Percentiles rank a stretch among this genome's conserved stretches.
Conservation (phyloP, 30 jellyfish, hydroid and myxozoan species). For the Aurelia sp. region DNA sequence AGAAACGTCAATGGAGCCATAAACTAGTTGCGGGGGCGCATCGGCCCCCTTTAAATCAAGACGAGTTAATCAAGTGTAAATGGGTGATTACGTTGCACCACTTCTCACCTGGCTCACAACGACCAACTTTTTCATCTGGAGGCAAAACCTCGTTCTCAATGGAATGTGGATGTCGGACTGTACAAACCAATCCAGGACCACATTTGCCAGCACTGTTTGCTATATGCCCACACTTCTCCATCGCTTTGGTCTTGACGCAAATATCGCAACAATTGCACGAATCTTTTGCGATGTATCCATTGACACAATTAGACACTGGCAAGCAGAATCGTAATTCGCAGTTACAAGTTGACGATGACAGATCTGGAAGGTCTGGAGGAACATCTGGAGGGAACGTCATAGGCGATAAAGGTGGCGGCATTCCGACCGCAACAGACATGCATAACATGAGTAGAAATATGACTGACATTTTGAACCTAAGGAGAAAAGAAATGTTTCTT, state of each 20-base stretch:
- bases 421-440: too few species aligned
- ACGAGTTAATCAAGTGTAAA: neutral
- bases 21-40: neutral
- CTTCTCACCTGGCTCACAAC: slow-evolving; percentile 80
- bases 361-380: too few species aligned
- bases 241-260: slow-evolving; percentile 42
- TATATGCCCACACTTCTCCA: slow-evolving; percentile 63
- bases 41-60: neutral
- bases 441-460: too few species aligned
- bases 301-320: slow-evolving; percentile 35
- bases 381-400: too few species aligned
- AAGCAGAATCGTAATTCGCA: slow-evolving; percentile 14
- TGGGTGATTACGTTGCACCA: too few species aligned
- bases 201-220: slow-evolving; percentile 53
- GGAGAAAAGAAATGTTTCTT: too few species aligned
- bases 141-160: slow-evolving; percentile 17
- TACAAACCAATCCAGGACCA: slow-evolving; percentile 58
- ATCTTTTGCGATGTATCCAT: slow-evolving; percentile 68
- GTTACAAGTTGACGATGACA: neutral
- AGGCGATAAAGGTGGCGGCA: too few species aligned
- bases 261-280: slow-evolving; percentile 65
- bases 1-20: too few species aligned
- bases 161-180: slow-evolving; percentile 67
- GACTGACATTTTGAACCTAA: too few species aligned
- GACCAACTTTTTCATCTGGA: slow-evolving; percentile 50